A percentile compares a stretch with the other conserved stretches of the same genome.
These are phyloP conservation scores for Semnornis frantzii DNA, from an alignment of 2,113 vertebrate species.

Conservation along the genomic window DNA sequence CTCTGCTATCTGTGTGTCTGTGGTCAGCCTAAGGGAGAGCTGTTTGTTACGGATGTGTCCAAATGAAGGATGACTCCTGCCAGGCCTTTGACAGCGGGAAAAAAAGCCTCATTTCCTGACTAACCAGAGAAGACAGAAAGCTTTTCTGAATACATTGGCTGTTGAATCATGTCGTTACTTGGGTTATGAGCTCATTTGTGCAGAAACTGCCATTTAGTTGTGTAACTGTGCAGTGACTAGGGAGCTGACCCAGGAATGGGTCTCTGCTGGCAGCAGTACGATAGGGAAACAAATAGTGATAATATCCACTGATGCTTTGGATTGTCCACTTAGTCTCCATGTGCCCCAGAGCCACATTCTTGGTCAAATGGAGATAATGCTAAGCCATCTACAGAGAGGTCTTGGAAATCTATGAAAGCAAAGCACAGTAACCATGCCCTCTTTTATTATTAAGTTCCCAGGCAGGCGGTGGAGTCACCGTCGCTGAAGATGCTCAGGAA, in stretches of 20 bases:
- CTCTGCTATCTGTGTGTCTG: not conserved
- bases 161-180: not conserved
- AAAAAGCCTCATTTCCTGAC: conserved; percentile 29
- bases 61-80: conserved; percentile 35
- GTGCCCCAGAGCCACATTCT: not conserved
- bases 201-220: not conserved
- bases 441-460: not conserved
- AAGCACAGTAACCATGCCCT: not conserved
- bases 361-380: not conserved
- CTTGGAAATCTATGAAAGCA: not conserved
- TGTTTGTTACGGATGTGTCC: not conserved
- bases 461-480: too few relatives aligned
- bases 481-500: too few relatives aligned
- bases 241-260: not conserved
- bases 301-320: not conserved
- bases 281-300: not conserved
- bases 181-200: conserved; percentile 8
- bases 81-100: conserved; percentile 28
- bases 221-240: not conserved
- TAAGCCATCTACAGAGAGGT: not conserved
- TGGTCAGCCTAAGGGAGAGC: conserved; percentile 1
- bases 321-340: not conserved
- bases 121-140: not conserved
- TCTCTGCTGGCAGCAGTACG: not conserved
- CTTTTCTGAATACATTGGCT: conserved; percentile 16